Evolutionary conservation across 1,140 invertebrate species (phyloP).

Genomic region (Pollicipes pollicipes): DNA sequence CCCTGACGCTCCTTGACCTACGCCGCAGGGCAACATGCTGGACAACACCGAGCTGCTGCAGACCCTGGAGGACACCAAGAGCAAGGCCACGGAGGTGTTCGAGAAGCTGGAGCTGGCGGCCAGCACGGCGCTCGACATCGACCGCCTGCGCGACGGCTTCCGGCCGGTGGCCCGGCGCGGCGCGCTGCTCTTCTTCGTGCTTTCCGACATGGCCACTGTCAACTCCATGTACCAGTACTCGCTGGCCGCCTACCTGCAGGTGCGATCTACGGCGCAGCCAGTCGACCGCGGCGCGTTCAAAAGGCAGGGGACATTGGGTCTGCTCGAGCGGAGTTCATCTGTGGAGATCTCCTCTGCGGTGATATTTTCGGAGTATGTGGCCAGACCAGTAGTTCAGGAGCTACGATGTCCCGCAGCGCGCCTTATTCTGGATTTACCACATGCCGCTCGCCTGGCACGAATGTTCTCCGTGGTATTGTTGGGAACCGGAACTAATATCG

Average conservation of each 20-base stretch:
- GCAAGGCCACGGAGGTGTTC: slow-evolving; percentile 53
- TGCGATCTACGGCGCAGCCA: slow-evolving; percentile 55
- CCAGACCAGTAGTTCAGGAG: too few relatives aligned
- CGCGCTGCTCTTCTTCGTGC: slow-evolving; percentile 71
- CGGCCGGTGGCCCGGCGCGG: slow-evolving; percentile 59
- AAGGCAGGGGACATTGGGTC: too few relatives aligned
- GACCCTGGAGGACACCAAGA: slow-evolving; percentile 73
- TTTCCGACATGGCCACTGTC: slow-evolving; percentile 65
- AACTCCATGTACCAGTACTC: slow-evolving; percentile 87
- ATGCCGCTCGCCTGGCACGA: too few relatives aligned
- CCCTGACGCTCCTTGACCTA: too few relatives aligned
- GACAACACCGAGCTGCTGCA: slow-evolving; percentile 68
- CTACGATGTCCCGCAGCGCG: too few relatives aligned
- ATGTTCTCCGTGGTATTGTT: too few relatives aligned
- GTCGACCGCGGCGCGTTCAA: too few relatives aligned
- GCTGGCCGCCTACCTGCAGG: slow-evolving; percentile 48
- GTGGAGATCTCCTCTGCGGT: too few relatives aligned
- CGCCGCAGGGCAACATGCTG: slow-evolving; percentile 75
- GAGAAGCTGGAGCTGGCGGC: slow-evolving; percentile 52
- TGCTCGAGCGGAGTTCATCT: too few relatives aligned
- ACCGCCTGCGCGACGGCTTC: slow-evolving; percentile 61
- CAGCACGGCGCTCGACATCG: slow-evolving; percentile 54
- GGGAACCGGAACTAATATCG: too few relatives aligned
- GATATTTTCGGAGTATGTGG: too few relatives aligned
- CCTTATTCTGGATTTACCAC: too few relatives aligned